Percentiles rank a stretch among this genome's conserved stretches.
phyloP scores from a whole-genome alignment of 92 coral and sea anemone genomes.

The Actinostola sp. region DNA sequence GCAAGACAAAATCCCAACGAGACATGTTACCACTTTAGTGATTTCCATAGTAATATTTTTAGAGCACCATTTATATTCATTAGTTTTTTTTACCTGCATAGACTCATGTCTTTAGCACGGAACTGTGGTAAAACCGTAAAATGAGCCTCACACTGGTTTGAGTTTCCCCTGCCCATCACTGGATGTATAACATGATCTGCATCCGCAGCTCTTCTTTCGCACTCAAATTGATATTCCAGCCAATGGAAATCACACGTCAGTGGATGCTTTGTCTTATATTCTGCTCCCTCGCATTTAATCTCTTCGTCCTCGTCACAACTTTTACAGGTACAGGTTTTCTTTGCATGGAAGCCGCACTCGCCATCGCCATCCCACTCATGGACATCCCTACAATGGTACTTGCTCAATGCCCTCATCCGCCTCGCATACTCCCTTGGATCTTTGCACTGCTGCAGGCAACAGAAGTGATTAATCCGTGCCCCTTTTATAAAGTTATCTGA shows the following conservation, averaged over 20 bases:
- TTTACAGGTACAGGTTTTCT: conserved; percentile 15
- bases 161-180: conserved; percentile 52
- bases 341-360: conserved; percentile 34
- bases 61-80: neutral
- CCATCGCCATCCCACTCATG: conserved; percentile 45
- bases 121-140: conserved; percentile 44
- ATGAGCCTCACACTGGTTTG: conserved; percentile 56
- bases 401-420: neutral
- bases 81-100: conserved; percentile 26
- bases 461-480: conserved; percentile 51
- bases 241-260: conserved; percentile 48
- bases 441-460: conserved; percentile 19
- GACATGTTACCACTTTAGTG: neutral
- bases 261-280: conserved; percentile 13
- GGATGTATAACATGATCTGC: conserved; percentile 49
- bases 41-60: neutral
- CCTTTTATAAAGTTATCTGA: conserved; percentile 11
- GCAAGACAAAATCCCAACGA: too few relatives aligned
- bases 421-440: conserved; percentile 9
- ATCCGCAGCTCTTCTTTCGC: conserved; percentile 48
- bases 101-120: conserved; percentile 46
- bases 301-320: conserved; percentile 41
- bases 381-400: conserved; percentile 40
- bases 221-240: conserved; percentile 49
- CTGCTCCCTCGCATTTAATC: conserved; percentile 20